Evolutionary conservation across 1,140 invertebrate genomes (phyloP), one percentile per base, ranked within the genome.

Genomic region (Ceratosolen solmsi): DNA sequence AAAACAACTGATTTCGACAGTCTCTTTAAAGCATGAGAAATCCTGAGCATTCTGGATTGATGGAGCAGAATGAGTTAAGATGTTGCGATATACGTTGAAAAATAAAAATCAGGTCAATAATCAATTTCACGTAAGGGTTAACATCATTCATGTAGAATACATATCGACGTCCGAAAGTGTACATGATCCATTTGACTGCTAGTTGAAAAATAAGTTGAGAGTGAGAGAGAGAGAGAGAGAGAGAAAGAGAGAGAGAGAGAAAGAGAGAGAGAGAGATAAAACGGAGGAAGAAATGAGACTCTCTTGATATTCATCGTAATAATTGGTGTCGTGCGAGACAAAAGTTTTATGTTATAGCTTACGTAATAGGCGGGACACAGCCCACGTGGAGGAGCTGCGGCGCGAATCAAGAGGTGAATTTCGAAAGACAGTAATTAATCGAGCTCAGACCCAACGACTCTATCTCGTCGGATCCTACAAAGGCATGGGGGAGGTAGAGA

Each of bases 391-490:
- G 63, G 17, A n/a, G 33, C 20, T 2, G 63, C 30, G 15, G 63
- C 63, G 2, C 13, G 63, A 65, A 65, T 33, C 9, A 65, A 65
- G 33, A 65, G 63, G 63, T 36, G 33, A 33, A 65, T 65, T 65
- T 65, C 63, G 63, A 65, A 65, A 65, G 63, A 20, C 17, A 8
- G 63, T 36, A 65, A 65, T 65, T 65, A 65, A 65, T 65, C 63
- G 63, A 33, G 63, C 63, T 36, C 15, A 36, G 63, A 65, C 17
- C 3, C 33, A 38, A 68, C 36, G 36, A 38, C 33, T 68, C 63
- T 68, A 68, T 68, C 63, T 68, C 36, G 5, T 38, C 8, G n/a
- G 63, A 63, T 63, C 17, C 2, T 22, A 68, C 36, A 25, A 4
- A 7, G 60, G 9, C 41, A 46, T n/a, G 41, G 41, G 41, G 13